Evolutionary conservation across 2,888 invertebrate species (phyloP), one percentile per base, ranked within the genome.

Genomic region (Subacronicta megacephala): DNA sequence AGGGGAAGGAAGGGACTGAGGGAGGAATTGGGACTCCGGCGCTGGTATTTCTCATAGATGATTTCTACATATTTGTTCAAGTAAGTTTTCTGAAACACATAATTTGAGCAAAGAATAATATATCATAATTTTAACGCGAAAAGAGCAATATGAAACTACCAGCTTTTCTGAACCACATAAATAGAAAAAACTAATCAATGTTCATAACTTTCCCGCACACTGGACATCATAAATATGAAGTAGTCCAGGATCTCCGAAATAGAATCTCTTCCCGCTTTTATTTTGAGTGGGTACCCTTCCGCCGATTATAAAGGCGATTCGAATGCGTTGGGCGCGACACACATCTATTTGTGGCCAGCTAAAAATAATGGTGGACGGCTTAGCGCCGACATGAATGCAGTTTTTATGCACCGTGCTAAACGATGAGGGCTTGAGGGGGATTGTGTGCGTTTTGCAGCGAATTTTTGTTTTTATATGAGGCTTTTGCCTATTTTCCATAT

Each of bases 391-490:
- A 57, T 75, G 75, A 83, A 82, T 89, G 89, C 88, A 88, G 81
- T 92, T 92, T 92, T 92, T 92, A 88, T 88, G 85, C 88, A 87
- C 74, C 84, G 75, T 81, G 86, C 84, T 84, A 82, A 88, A 86
- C 82, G 81, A 81, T 74, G 68, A 77, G 62, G n/a, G n/a, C n/a
- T n/a, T n/a, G n/a, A n/a, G n/a, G n/a, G 70, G 72, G 62, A 71
- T 56, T 38, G 51, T 46, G 40, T 50, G 38, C 35, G 33, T 46
- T 73, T 59, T 38, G 18, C 16, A 33, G 46, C 15, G 18, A 40
- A 56, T 29, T 47, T 55, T 53, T 62, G 36, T 61, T 65, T 58
- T 62, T 55, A 29, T 50, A 13, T 29, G 16, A 31, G 26, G 16
- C 35, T 29, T 17, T 37, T 23, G 15, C 36, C 6, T 44, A 3